These are phyloP conservation scores for Sminthurides aquaticus DNA, from an alignment of 2,888 invertebrate species.

Conservation along the genomic window DNA sequence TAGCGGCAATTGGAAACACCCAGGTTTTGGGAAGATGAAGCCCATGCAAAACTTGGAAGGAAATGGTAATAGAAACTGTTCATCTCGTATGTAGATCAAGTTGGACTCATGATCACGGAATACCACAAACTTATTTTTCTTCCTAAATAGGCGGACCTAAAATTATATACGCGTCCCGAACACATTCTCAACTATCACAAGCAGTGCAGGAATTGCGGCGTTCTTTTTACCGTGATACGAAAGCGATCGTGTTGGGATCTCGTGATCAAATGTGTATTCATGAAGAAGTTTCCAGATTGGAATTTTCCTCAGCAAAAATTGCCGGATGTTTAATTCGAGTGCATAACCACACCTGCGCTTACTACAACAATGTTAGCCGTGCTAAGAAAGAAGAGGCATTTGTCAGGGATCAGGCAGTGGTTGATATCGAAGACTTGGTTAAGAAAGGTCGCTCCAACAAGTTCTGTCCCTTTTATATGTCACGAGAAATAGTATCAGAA, in stretches of 20 bases:
- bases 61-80: too few relatives aligned
- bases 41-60: too few relatives aligned
- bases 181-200: constrained; percentile 92
- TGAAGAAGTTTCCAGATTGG: constrained; percentile 76
- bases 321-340: constrained; percentile 80
- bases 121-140: neutral
- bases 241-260: constrained; percentile 83
- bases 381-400: constrained; percentile 50
- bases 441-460: constrained; percentile 68
- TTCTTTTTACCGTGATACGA: constrained; percentile 73
- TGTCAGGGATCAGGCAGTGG: constrained; percentile 47
- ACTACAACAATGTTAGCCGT: constrained; percentile 65
- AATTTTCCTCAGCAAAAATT: constrained; percentile 65
- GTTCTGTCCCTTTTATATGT: constrained; percentile 90
- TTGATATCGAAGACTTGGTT: constrained; percentile 90
- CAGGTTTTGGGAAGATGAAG: too few relatives aligned
- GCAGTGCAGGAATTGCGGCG: constrained; percentile 90
- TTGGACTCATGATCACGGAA: too few relatives aligned
- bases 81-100: too few relatives aligned
- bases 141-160: constrained; percentile 50
- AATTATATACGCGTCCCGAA: constrained; percentile 93
- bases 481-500: constrained; percentile 72
- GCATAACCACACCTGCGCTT: constrained; percentile 67
- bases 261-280: constrained; percentile 96
- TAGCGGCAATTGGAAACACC: neutral